Conservation (phyloP, 2,797 vertebrate genomes). For the Myotis vivesi region DNA sequence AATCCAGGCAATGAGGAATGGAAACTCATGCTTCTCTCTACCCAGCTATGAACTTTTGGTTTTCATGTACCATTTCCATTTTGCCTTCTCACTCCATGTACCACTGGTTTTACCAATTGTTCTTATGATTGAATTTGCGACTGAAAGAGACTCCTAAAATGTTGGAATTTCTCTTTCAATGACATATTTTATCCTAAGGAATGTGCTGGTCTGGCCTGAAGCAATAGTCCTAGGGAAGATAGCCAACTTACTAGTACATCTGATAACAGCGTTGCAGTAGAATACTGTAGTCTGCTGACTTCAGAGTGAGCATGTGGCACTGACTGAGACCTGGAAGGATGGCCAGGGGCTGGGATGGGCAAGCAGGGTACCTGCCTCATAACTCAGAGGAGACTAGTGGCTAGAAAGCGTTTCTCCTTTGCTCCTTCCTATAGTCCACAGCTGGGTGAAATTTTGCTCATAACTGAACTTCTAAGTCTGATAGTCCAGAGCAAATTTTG, state of each 20-base stretch:
- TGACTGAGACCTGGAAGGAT: not conserved
- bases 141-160: slow-evolving; percentile 36
- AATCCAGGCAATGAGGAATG: not conserved
- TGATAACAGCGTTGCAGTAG: not conserved
- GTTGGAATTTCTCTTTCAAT: slow-evolving; percentile 47
- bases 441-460: not conserved
- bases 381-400: not conserved
- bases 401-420: not conserved
- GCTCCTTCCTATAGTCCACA: not conserved
- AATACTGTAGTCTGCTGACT: not conserved
- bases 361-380: not conserved
- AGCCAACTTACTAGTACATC: not conserved
- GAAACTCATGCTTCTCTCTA: not conserved
- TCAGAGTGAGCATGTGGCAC: not conserved
- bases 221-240: not conserved
- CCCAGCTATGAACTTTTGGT: not conserved
- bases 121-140: slow-evolving; percentile 35
- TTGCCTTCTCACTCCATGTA: not conserved
- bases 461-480: slow-evolving; percentile 23
- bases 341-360: not conserved
- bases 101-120: not conserved
- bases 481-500: slow-evolving; percentile 27
- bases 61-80: slow-evolving; percentile 23
- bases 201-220: slow-evolving; percentile 23
- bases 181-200: slow-evolving; percentile 22